Percentiles rank a stretch among this genome's conserved stretches.
These are phyloP conservation scores for Amyelois transitella DNA, from an alignment of 1,140 invertebrate genomes.

Conservation along the genomic window DNA sequence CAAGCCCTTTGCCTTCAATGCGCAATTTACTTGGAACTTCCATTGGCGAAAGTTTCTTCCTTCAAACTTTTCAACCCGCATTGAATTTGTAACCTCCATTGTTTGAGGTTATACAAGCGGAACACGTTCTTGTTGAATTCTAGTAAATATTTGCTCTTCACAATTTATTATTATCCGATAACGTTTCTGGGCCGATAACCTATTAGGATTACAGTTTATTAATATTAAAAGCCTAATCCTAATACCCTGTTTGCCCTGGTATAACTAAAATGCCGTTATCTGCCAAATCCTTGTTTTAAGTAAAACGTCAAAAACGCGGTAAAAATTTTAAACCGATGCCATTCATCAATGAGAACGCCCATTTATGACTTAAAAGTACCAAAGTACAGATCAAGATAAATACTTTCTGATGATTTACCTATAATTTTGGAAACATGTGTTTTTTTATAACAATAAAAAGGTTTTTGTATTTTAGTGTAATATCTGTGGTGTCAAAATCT, in stretches of 20 bases:
- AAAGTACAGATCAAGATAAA: not conserved
- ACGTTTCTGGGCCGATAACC: slow-evolving; percentile 3
- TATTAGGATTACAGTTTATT: not conserved
- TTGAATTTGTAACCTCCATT: slow-evolving; percentile 1
- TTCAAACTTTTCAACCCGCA: slow-evolving; percentile 11
- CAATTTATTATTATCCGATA: not conserved
- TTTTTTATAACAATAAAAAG: not conserved
- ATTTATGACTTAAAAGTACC: not conserved
- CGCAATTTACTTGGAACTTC: slow-evolving; percentile 14
- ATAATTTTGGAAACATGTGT: not conserved
- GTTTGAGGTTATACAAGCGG: no score
- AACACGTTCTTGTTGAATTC: not conserved
- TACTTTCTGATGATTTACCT: not conserved
- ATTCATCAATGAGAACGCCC: not conserved
- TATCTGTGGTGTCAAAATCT: not conserved
- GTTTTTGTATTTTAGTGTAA: not conserved
- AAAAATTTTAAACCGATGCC: not conserved
- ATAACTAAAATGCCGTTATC: not conserved
- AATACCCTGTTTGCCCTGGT: not conserved
- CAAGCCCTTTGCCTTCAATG: slow-evolving; percentile 10
- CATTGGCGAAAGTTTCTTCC: slow-evolving; percentile 9
- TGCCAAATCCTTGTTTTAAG: not conserved
- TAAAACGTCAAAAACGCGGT: not conserved
- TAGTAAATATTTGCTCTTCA: not conserved
- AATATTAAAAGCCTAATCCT: no score